Base-by-base conservation (phyloP, 2,113 vertebrate genomes). In the Stegastes partitus region DNA sequence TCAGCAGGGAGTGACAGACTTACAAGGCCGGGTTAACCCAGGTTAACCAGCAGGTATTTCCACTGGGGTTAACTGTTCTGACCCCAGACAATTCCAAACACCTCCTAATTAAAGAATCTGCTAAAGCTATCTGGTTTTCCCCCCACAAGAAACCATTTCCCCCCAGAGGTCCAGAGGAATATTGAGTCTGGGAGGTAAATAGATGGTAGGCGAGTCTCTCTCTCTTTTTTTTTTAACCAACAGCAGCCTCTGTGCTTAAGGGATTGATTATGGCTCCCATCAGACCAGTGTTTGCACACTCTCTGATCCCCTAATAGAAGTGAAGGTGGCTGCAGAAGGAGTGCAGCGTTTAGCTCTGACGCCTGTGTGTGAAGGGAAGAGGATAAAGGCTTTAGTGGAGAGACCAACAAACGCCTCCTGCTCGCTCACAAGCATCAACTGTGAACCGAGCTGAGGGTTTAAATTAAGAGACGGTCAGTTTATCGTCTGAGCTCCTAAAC, bases 211-310 rank as follows among this genome's bases (percentile, higher is more conserved):
- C 1, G 3, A 34, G 45, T 22, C 25, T 45, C 47, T 69, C 62
- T n/a, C n/a, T n/a, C n/a, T 61, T 39, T 71, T 25, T 74, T 53
- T 62, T 45, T 68, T 2, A 71, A 59, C 53, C 42, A 42, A 25
- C 66, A 50, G 53, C 77, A 78, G 57, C 63, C 63, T 74, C 54
- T 68, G 64, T 77, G 64, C 51, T 82, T 61, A 76, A 81, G 67
- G 79, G 73, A 86, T 77, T 89, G 84, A 90, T 87, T 81, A 82
- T 71, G 65, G 71, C 64, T 80, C 79, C 84, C 81, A 62, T 83
- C 81, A 86, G 81, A 68, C 79, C 67, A 53, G 39, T 77, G 75
- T 83, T 76, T 90, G 77, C 67, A 80, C 81, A 87, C 53, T 59
- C 73, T 74, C 59, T 85, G 79, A 74, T 83, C 45, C 63, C 23